Conservation (phyloP, 2,113 vertebrate genomes). For the Cephalopholis sonnerati region DNA sequence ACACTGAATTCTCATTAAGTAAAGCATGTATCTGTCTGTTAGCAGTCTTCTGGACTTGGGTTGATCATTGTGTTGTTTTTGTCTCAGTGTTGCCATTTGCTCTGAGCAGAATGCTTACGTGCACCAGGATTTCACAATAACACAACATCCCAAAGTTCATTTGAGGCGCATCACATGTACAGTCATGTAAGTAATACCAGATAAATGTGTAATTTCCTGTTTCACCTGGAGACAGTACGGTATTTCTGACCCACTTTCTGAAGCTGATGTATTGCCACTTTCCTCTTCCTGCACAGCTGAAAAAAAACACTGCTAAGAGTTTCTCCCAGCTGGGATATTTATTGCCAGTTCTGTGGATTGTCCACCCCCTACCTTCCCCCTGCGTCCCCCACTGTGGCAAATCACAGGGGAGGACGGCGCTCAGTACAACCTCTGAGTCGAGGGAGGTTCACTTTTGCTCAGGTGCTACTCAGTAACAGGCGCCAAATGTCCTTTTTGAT, state of each 20-base stretch:
- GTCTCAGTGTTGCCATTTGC: not conserved
- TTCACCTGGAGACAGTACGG: slow-evolving; percentile 54
- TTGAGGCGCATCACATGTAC: slow-evolving; percentile 14
- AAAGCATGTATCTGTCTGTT: slow-evolving; percentile 27
- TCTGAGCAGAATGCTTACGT: not conserved
- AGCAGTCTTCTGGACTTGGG: not conserved
- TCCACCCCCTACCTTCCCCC: slow-evolving; percentile 45
- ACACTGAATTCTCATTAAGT: slow-evolving; percentile 27
- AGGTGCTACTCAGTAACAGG: slow-evolving; percentile 67
- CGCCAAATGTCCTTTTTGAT: slow-evolving; percentile 68
- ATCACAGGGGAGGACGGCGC: slow-evolving; percentile 76
- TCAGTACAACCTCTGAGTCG: slow-evolving; percentile 68
- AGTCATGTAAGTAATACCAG: slow-evolving; percentile 25
- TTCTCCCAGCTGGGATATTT: slow-evolving; percentile 73
- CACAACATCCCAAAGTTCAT: slow-evolving; percentile 5
- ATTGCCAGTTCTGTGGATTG: slow-evolving; percentile 70
- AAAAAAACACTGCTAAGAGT: slow-evolving; percentile 68
- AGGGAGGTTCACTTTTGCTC: slow-evolving; percentile 65
- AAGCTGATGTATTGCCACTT: slow-evolving; percentile 65
- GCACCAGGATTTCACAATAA: not conserved
- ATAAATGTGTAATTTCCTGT: slow-evolving; percentile 41
- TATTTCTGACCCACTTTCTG: slow-evolving; percentile 69
- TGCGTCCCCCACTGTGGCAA: slow-evolving; percentile 70
- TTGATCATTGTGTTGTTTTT: slow-evolving; percentile 2
- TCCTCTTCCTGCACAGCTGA: slow-evolving; percentile 45